Evolutionary conservation across 2,888 invertebrate genomes (phyloP).

Genomic region (Gymnoscelis rufifasciata): DNA sequence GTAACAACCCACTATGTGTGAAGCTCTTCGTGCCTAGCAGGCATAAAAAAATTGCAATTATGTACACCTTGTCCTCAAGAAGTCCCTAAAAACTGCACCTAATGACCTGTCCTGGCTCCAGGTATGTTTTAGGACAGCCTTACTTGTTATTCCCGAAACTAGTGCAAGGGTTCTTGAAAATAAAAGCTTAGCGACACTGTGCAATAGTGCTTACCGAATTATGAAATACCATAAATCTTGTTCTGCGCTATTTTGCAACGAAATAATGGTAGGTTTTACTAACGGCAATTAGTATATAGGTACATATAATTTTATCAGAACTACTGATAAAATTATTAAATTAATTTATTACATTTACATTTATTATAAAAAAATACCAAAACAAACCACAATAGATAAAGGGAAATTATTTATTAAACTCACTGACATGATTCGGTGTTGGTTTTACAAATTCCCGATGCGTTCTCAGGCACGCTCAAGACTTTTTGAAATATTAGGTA

Average conservation of each 20-base stretch:
- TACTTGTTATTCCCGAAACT: constrained; percentile 47
- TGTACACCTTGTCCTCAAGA: constrained; percentile 1
- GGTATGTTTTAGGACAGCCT: constrained; percentile 22
- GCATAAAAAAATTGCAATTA: constrained; percentile 5
- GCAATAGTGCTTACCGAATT: constrained; percentile 20
- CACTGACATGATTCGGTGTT: no score
- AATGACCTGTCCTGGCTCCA: constrained; percentile 20
- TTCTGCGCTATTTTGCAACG: background rate
- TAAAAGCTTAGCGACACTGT: constrained; percentile 35
- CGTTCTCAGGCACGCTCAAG: no score
- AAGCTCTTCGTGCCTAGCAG: background rate
- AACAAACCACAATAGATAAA: no score
- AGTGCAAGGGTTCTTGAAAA: constrained; percentile 47
- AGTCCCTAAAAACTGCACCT: constrained; percentile 5
- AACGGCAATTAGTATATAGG: no score
- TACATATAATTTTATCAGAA: no score
- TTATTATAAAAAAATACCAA: no score
- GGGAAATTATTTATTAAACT: no score
- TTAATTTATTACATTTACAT: no score
- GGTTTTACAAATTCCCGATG: no score
- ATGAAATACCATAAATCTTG: constrained; percentile 19
- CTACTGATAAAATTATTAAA: no score
- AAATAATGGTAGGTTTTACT: no score
- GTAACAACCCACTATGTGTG: background rate
- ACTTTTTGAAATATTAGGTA: no score